Conservation (phyloP, 2,888 invertebrate genomes). For the Molorchus minor region DNA sequence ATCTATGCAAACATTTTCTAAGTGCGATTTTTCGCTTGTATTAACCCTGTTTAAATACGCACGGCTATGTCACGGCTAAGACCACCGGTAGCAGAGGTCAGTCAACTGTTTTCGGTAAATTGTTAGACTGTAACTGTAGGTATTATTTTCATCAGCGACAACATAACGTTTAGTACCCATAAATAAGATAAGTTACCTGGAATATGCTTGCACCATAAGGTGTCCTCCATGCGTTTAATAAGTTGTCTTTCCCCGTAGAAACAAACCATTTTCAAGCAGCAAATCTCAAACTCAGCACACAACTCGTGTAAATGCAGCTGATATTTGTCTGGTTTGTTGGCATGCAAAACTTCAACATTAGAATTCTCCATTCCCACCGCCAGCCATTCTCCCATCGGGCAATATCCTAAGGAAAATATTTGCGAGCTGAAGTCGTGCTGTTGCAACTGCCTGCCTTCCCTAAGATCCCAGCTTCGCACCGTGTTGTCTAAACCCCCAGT, state of each 20-base stretch:
- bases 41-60: too few relatives aligned
- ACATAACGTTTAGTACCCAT: neutral
- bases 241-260: slow-evolving; percentile 98
- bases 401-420: slow-evolving; percentile 85
- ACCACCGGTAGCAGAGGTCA: too few relatives aligned
- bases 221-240: slow-evolving; percentile 97
- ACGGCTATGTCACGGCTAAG: too few relatives aligned
- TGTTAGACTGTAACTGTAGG: too few relatives aligned
- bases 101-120: too few relatives aligned
- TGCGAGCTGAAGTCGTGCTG: slow-evolving; percentile 96
- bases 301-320: slow-evolving; percentile 96
- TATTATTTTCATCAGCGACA: too few relatives aligned
- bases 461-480: slow-evolving; percentile 94
- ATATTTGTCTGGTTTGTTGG: slow-evolving; percentile 93
- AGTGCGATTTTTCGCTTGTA: too few relatives aligned
- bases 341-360: slow-evolving; percentile 93
- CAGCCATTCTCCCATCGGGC: slow-evolving; percentile 96
- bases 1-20: too few relatives aligned
- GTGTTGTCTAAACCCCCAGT: slow-evolving; percentile 91
- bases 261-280: slow-evolving; percentile 99
- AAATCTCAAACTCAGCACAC: slow-evolving; percentile 94
- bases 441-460: slow-evolving; percentile 91
- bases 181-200: slow-evolving; percentile 74
- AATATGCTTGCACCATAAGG: slow-evolving; percentile 98
- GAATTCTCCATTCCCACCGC: slow-evolving; percentile 99